phyloP scores from a whole-genome alignment of 2,888 invertebrate genomes.

The Caenorhabditis becei region DNA sequence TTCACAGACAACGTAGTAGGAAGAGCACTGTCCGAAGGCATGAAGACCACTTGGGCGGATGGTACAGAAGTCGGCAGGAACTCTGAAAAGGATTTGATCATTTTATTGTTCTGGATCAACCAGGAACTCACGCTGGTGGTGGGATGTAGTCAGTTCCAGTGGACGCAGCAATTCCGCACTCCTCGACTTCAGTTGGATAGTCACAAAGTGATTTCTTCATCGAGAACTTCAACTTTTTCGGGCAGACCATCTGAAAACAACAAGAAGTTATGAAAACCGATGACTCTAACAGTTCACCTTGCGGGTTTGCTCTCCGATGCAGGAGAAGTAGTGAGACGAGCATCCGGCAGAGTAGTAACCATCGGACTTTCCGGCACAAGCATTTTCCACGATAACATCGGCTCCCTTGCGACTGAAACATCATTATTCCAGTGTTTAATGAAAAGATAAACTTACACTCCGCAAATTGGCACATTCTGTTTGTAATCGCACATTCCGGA shows the following conservation, averaged over 20 bases:
- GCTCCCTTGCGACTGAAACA: slow-evolving; percentile 47
- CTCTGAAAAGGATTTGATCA: slow-evolving; percentile 50
- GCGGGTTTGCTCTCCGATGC: slow-evolving; percentile 57
- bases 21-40: slow-evolving; percentile 43
- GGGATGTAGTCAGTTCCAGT: slow-evolving; percentile 15
- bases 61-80: slow-evolving; percentile 53
- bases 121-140: slow-evolving; percentile 51
- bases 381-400: slow-evolving; percentile 20
- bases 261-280: neutral
- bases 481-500: slow-evolving; percentile 69
- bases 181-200: slow-evolving; percentile 46
- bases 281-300: slow-evolving; percentile 18
- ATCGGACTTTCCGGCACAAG: slow-evolving; percentile 69
- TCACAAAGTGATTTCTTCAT: slow-evolving; percentile 42
- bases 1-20: slow-evolving; percentile 63
- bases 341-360: slow-evolving; percentile 73
- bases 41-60: slow-evolving; percentile 52
- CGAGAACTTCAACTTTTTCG: slow-evolving; percentile 60
- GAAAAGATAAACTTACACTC: slow-evolving; percentile 2
- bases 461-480: slow-evolving; percentile 58
- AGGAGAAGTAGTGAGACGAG: slow-evolving; percentile 66
- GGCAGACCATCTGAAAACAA: slow-evolving; percentile 58
- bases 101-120: neutral
- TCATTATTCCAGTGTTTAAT: neutral
- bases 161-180: slow-evolving; percentile 36